Conservation (phyloP, 2,888 invertebrate genomes). For the Odontothrips loti region DNA sequence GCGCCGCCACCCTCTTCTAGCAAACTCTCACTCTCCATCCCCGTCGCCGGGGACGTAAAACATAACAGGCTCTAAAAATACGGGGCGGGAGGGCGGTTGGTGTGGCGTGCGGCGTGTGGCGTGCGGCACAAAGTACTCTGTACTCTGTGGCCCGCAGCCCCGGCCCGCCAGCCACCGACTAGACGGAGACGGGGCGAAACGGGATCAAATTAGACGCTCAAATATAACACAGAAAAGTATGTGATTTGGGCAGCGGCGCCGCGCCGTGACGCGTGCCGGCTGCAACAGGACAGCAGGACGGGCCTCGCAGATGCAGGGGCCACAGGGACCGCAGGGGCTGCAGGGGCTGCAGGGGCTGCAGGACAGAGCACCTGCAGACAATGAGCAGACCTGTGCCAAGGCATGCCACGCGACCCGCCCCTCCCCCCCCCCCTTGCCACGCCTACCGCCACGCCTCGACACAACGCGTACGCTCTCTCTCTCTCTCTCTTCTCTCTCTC, state of each 20-base stretch:
- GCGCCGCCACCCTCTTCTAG: not conserved
- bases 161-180: no score
- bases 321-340: not conserved
- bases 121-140: no score
- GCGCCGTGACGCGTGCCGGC: not conserved
- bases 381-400: not conserved
- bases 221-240: constrained; percentile 21
- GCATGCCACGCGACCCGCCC: not conserved
- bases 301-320: not conserved
- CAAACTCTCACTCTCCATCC: not conserved
- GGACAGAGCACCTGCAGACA: not conserved
- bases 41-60: not conserved
- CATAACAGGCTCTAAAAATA: constrained; percentile 25
- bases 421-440: not conserved
- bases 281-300: not conserved
- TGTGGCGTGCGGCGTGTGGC: not conserved
- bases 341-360: not conserved
- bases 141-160: no score
- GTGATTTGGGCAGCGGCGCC: not conserved
- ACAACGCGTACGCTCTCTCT: no score
- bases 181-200: not conserved
- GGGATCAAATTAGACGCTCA: constrained; percentile 20
- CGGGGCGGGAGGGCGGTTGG: not conserved
- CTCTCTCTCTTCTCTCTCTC: no score
- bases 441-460: not conserved